Conservation (phyloP, 2,888 invertebrate genomes). For the Rhagonycha fulva region DNA sequence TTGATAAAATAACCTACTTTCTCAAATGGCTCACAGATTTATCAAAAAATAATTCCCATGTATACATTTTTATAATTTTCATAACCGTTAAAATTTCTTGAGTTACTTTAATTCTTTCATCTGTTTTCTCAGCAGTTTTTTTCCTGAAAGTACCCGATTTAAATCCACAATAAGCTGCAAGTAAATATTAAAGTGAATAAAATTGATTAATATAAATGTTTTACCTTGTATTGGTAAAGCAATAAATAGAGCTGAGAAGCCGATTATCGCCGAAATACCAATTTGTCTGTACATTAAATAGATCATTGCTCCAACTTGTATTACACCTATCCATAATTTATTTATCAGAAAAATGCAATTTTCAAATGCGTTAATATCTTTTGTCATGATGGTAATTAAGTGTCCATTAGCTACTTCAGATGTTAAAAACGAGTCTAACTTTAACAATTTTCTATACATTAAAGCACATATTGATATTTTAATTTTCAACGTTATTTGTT, state of each 20-base stretch:
- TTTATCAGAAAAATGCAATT: conserved; percentile 76
- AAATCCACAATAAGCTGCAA: conserved; percentile 9
- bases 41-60: conserved; percentile 84
- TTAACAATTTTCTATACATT: conserved; percentile 45
- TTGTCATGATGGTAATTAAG: conserved; percentile 63
- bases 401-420: conserved; percentile 76
- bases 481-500: conserved; percentile 1
- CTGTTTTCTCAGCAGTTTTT: conserved; percentile 81
- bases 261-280: conserved; percentile 56
- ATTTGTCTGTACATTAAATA: conserved; percentile 66
- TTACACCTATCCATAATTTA: conserved; percentile 78
- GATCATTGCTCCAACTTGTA: conserved; percentile 72
- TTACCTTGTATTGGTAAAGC: conserved; percentile 50
- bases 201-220: not conserved
- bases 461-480: conserved; percentile 7
- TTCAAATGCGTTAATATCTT: conserved; percentile 85
- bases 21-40: conserved; percentile 71
- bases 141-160: conserved; percentile 68
- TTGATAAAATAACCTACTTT: conserved; percentile 60
- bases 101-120: conserved; percentile 87
- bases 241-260: conserved; percentile 55
- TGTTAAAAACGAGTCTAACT: conserved; percentile 83
- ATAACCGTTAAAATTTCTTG: conserved; percentile 86
- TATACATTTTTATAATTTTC: conserved; percentile 90
- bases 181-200: not conserved